These are phyloP conservation scores for Pelecanoides urinatrix DNA, from an alignment of 2,113 vertebrate species.

Conservation along the genomic window DNA sequence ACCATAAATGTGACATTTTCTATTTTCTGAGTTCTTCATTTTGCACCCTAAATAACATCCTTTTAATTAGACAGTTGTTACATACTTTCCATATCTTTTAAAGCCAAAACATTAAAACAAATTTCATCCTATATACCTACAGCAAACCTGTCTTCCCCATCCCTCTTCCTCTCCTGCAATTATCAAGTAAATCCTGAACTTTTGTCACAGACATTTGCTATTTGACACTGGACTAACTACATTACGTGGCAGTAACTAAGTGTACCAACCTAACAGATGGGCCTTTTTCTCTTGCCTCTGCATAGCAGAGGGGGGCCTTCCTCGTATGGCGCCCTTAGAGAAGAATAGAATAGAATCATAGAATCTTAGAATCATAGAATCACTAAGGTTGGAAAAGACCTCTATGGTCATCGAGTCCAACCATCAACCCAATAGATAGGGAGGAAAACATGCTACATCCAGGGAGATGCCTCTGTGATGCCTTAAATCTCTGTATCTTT, in stretches of 20 bases:
- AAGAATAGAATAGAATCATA: too few relatives aligned
- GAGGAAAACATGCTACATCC: background rate
- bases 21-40: background rate
- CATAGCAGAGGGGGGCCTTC: background rate
- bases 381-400: too few relatives aligned
- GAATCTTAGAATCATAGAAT: too few relatives aligned
- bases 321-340: background rate
- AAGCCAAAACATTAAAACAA: background rate
- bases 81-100: background rate
- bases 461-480: background rate
- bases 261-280: rapidly evolving
- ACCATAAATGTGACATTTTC: background rate
- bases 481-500: background rate
- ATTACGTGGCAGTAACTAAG: background rate
- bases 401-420: too few relatives aligned
- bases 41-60: background rate
- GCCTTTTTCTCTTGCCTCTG: background rate
- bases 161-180: background rate
- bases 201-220: background rate
- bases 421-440: too few relatives aligned
- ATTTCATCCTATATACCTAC: background rate
- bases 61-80: background rate
- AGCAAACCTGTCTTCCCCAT: background rate
- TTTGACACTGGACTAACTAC: background rate
- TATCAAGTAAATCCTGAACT: background rate